phyloP scores from a whole-genome alignment of 2,888 invertebrate genomes.

The Tiphia femorata region DNA sequence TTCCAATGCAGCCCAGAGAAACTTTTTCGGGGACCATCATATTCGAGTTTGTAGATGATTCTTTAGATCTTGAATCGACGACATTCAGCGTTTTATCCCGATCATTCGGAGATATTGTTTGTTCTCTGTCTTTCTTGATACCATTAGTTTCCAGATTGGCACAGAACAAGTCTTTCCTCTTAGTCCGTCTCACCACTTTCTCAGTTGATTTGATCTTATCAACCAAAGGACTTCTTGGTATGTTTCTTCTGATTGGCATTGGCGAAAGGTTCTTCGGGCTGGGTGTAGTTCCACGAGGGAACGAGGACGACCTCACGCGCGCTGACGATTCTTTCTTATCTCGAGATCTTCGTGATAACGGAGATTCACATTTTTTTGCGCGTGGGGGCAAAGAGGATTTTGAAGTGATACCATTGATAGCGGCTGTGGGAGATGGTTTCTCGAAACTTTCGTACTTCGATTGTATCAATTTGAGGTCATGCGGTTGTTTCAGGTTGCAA shows the following conservation, averaged over 20 bases:
- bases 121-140: too few species aligned
- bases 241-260: slow-evolving; percentile 7
- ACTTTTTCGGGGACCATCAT: too few species aligned
- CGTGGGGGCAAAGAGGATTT: slow-evolving; percentile 4
- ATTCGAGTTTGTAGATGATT: not conserved
- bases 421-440: not conserved
- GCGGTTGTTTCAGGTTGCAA: not conserved
- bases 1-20: not conserved
- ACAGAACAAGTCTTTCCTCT: not conserved
- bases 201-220: not conserved
- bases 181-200: not conserved
- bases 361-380: not conserved
- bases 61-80: not conserved
- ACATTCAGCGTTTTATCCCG: too few species aligned
- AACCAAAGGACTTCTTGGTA: slow-evolving; percentile 7
- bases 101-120: not conserved
- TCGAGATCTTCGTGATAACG: slow-evolving; percentile 7
- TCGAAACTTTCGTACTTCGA: not conserved
- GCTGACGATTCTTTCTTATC: slow-evolving; percentile 7
- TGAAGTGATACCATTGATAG: not conserved
- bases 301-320: slow-evolving; percentile 32
- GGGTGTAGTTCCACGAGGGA: slow-evolving; percentile 21
- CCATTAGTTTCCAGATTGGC: not conserved
- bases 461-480: not conserved
- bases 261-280: slow-evolving; percentile 19